Evolutionary conservation across 2,113 vertebrate species (phyloP), one percentile per base, ranked within the genome.

Genomic region (Cavia aperea): DNA sequence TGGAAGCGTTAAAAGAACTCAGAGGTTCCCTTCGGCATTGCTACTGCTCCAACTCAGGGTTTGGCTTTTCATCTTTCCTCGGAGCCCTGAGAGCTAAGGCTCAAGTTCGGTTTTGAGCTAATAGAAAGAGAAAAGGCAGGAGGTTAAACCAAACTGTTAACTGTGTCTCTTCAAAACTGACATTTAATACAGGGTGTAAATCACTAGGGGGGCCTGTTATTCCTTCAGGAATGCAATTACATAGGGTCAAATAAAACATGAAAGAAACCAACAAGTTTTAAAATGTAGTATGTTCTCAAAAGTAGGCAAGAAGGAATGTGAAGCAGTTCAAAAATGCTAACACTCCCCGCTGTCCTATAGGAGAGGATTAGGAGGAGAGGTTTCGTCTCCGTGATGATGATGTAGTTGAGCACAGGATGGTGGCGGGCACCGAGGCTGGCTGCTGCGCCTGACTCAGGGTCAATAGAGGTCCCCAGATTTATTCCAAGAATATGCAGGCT

Each of bases 211-310:
- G 98, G 98, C 98, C 98, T 98, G 98, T 99, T 99, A 98, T 98
- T 98, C 98, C 98, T 98, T 98, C 98, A 99, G 99, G 99, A 99
- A 99, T 99, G 99, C 98, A 99, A 99, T 99, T 99, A 99, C 98
- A 99, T 98, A 98, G 98, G 99, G 99, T 99, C 98, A 99, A 99
- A 99, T 99, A 99, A 99, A 99, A 99, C 99, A 98, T 99, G 98
- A 99, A 99, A 99, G 98, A 97, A 97, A 97, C 98, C 98, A 98
- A 98, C 98, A 98, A 98, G 98, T 99, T 99, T 99, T 99, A 99
- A 99, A 99, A 99, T 98, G 98, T 98, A 98, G 98, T 98, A 98
- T 98, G 98, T 97, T 98, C 98, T 99, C 98, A 97, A 97, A 97
- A 98, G 98, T 98, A 97, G 97, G 98, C 98, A 98, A 98, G 98